A percentile compares a stretch with the other conserved stretches of the same genome.
These are phyloP conservation scores for Cremastinae sp. DNA, from an alignment of 2,888 invertebrate genomes.

Conservation along the genomic window DNA sequence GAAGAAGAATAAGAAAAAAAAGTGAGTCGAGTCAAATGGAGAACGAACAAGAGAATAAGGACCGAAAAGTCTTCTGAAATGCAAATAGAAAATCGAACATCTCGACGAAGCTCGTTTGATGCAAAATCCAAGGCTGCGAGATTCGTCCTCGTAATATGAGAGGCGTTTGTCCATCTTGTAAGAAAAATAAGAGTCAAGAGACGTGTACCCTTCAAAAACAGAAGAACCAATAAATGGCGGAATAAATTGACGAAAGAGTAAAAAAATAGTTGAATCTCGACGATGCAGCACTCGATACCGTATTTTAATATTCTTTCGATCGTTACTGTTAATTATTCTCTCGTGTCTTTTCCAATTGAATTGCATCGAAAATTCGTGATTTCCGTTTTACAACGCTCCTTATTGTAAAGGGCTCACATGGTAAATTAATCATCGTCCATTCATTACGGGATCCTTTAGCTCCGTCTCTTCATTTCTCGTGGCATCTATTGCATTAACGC, in stretches of 20 bases:
- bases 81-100: slow-evolving; percentile 43
- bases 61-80: slow-evolving; percentile 27
- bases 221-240: too few relatives aligned
- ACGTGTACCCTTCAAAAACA: too few relatives aligned
- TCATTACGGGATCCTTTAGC: slow-evolving; percentile 54
- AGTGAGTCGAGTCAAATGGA: slow-evolving; percentile 64
- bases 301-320: too few relatives aligned
- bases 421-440: slow-evolving; percentile 61
- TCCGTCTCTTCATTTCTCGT: slow-evolving; percentile 28
- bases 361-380: neutral
- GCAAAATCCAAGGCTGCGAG: neutral
- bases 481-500: slow-evolving; percentile 18
- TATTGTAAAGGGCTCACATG: slow-evolving; percentile 38
- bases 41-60: slow-evolving; percentile 44
- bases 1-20: slow-evolving; percentile 46
- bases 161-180: neutral
- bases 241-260: too few relatives aligned
- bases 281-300: too few relatives aligned
- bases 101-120: slow-evolving; percentile 11
- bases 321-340: too few relatives aligned
- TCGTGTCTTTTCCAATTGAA: too few relatives aligned
- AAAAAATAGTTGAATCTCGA: too few relatives aligned
- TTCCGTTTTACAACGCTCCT: neutral
- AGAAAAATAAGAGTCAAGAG: slow-evolving; percentile 3
- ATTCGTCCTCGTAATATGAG: neutral